Conservation (phyloP, 2,888 invertebrate species). For the Keiferia lycopersicella region DNA sequence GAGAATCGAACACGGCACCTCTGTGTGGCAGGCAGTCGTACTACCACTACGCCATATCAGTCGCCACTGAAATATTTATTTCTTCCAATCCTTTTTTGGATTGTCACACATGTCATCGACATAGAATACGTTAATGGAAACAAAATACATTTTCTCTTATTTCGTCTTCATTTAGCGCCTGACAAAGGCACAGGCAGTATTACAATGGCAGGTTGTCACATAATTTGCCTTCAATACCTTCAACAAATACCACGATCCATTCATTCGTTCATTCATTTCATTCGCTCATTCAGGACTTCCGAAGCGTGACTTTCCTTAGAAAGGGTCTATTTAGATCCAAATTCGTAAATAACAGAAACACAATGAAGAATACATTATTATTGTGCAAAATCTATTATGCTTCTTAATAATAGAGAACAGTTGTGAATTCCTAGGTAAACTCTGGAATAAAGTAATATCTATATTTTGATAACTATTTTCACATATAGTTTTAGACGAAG, state of each 20-base stretch:
- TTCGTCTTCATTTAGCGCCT: neutral
- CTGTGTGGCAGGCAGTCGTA: too few relatives aligned
- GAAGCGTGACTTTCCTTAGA: conserved; percentile 34
- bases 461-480: neutral
- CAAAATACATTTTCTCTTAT: conserved; percentile 4
- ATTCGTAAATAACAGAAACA: conserved; percentile 31
- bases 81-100: neutral
- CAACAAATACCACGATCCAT: conserved; percentile 25
- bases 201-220: conserved; percentile 18
- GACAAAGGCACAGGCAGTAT: conserved; percentile 6
- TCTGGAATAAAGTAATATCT: too few relatives aligned
- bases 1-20: neutral
- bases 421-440: conserved; percentile 15
- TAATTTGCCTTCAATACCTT: conserved; percentile 27
- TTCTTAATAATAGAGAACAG: neutral
- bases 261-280: too few relatives aligned
- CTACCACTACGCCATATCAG: too few relatives aligned
- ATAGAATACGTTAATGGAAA: neutral
- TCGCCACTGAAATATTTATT: neutral
- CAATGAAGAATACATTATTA: conserved; percentile 21
- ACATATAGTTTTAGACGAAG: too few relatives aligned
- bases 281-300: conserved; percentile 24
- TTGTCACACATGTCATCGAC: neutral
- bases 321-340: conserved; percentile 30
- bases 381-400: conserved; percentile 11